Percentiles rank a stretch among this genome's conserved stretches.
Evolutionary conservation across 2,797 vertebrate species (phyloP).

Genomic region (Rhinogobio ventralis): DNA sequence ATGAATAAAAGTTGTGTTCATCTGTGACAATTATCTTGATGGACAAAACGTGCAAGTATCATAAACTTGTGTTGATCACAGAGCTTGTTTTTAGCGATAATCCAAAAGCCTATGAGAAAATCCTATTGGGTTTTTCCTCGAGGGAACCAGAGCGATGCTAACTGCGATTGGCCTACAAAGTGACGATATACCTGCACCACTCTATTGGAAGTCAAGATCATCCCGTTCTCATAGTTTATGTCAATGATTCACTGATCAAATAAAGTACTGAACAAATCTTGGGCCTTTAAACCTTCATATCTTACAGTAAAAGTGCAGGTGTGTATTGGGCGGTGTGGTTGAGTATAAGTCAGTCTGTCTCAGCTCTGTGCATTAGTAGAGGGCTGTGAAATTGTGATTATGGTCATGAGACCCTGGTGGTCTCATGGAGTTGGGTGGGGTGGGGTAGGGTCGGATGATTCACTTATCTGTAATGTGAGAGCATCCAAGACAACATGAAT

Average conservation of each 20-base stretch:
- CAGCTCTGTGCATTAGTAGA: slow-evolving; percentile 58
- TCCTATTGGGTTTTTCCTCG: too few species aligned
- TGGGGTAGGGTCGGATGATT: slow-evolving; percentile 72
- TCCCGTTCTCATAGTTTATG: not conserved
- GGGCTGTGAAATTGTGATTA: slow-evolving; percentile 74
- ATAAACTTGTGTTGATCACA: too few species aligned
- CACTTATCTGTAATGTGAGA: slow-evolving; percentile 77
- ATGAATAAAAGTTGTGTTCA: too few species aligned
- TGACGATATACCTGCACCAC: too few species aligned
- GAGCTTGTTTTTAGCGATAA: too few species aligned
- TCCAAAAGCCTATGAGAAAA: too few species aligned
- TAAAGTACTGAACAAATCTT: not conserved
- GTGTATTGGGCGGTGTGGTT: slow-evolving; percentile 9
- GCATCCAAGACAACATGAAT: slow-evolving; percentile 73
- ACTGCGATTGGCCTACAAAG: too few species aligned
- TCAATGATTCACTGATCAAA: not conserved
- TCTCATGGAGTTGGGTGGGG: slow-evolving; percentile 60
- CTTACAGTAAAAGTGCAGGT: slow-evolving; percentile 26
- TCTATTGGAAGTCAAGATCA: not conserved
- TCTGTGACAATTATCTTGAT: too few species aligned
- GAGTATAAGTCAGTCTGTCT: slow-evolving; percentile 28
- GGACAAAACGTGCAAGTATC: too few species aligned
- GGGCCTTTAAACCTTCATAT: not conserved
- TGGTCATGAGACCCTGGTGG: slow-evolving; percentile 49
- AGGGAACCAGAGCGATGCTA: too few species aligned